Base-by-base conservation (phyloP, 2,888 invertebrate genomes). In the Selenia dentaria region DNA sequence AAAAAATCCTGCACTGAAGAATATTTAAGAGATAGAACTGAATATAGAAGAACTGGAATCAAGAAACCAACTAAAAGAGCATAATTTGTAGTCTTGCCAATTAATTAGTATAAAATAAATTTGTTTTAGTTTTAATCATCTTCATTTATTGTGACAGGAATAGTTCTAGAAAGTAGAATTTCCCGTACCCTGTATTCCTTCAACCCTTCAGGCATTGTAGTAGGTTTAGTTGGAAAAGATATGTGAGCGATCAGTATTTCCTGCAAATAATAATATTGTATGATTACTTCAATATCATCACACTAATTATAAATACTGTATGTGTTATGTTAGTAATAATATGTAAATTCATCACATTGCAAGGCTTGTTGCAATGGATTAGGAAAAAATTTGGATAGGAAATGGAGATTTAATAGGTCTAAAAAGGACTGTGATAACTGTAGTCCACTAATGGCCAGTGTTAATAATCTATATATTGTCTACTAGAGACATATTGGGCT, bases 11-110 rank as follows among this genome's bases (percentile, higher is more conserved):
- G 97, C 64, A 95, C 92, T 53, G 91, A 96, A 62, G 93, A 96
- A 68, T 98, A 98, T 85, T 87, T 98, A 46, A 79, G 93, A 12
- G 95, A 97, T 70, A 91, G 98, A 67, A 93, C 94, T 55, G 95
- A 96, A 79, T 98, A 93, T 67, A 92, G 98, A 72, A 91, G 92
- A 67, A 97, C 97, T 31, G 98, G 98, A 1, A 89, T 96, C 38
- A 89, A 92, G 34, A 92, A 93, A 72, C 92, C 94, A 52, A 72
- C 79, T 61, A 78, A 70, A 76, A 75, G 92, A 76, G 83, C 79
- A 64, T 89, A 74, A 66, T 4, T 9, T 25, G 25, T 56, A 51
- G 26, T n/a, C 6, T 42, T 28, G 42, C 57, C 37, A 40, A 54
- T 60, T 61, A 49, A 53, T 48, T 74, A 74, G 71, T 75, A 64